Percentiles rank a stretch among this genome's conserved stretches.
phyloP scores from a whole-genome alignment of 2,888 invertebrate species.

The Boloria selene region DNA sequence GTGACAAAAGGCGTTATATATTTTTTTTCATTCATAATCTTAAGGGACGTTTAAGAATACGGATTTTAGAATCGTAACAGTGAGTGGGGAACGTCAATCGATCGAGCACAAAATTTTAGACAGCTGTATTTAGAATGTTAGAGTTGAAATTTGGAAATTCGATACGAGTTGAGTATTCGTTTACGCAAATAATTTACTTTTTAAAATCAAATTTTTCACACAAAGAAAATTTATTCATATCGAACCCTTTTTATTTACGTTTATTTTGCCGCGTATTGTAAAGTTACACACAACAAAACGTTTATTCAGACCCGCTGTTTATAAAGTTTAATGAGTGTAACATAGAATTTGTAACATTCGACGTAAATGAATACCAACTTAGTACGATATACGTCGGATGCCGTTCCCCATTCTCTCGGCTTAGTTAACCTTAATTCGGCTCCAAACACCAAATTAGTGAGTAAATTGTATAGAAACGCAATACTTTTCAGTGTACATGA shows the following conservation, averaged over 20 bases:
- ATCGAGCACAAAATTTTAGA: conserved; percentile 13
- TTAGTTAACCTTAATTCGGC: conserved; percentile 66
- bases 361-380: conserved; percentile 17
- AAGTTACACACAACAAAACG: conserved; percentile 5
- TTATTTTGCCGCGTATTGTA: conserved; percentile 13
- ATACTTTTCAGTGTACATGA: conserved; percentile 69
- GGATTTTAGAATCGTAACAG: conserved; percentile 25
- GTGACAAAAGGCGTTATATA: not conserved
- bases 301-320: not conserved
- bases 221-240: conserved; percentile 5
- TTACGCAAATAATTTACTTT: conserved; percentile 4
- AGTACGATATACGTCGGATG: conserved; percentile 35
- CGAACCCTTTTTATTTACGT: conserved; percentile 5
- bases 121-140: conserved; percentile 8
- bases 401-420: conserved; percentile 48
- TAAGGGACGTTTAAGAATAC: conserved; percentile 9
- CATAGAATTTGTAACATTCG: conserved; percentile 6
- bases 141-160: conserved; percentile 5
- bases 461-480: conserved; percentile 74
- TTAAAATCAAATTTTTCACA: not conserved
- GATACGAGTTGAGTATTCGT: not conserved
- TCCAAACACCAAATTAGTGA: conserved; percentile 76
- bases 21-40: not conserved
- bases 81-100: conserved; percentile 33
- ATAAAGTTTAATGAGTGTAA: conserved; percentile 4